phyloP scores from a whole-genome alignment of 2,797 vertebrate genomes.

The Argyrosomus regius region DNA sequence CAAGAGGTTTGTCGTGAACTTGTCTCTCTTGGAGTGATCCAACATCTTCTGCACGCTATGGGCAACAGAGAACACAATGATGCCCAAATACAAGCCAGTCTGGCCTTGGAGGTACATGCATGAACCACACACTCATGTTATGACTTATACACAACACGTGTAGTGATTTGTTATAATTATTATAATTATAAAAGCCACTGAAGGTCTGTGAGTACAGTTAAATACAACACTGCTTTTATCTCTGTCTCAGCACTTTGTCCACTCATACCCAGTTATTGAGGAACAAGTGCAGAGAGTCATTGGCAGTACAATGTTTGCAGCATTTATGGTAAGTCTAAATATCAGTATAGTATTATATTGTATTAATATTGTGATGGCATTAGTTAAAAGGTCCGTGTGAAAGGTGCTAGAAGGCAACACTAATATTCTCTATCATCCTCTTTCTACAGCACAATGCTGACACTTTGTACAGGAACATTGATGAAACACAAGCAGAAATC shows the following conservation, averaged over 20 bases:
- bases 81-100: constrained; percentile 88
- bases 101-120: constrained; percentile 85
- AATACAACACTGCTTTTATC: not conserved
- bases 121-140: not conserved
- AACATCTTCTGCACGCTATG: constrained; percentile 85
- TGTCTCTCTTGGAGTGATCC: constrained; percentile 84
- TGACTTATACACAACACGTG: not conserved
- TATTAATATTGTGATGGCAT: not conserved
- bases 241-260: constrained; percentile 85
- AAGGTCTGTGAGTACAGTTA: not conserved
- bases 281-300: constrained; percentile 77
- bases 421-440: not conserved
- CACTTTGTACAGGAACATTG: constrained; percentile 83
- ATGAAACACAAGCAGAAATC: constrained; percentile 84
- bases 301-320: constrained; percentile 85
- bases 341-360: not conserved
- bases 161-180: not conserved
- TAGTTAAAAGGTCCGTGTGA: not conserved
- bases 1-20: constrained; percentile 82
- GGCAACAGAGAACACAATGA: constrained; percentile 87
- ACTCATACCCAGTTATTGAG: constrained; percentile 79
- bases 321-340: constrained; percentile 84
- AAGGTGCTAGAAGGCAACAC: not conserved
- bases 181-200: not conserved
- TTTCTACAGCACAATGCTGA: constrained; percentile 82